Base-by-base conservation (phyloP, 2,888 invertebrate species). In the Heterodera filipjevi region DNA sequence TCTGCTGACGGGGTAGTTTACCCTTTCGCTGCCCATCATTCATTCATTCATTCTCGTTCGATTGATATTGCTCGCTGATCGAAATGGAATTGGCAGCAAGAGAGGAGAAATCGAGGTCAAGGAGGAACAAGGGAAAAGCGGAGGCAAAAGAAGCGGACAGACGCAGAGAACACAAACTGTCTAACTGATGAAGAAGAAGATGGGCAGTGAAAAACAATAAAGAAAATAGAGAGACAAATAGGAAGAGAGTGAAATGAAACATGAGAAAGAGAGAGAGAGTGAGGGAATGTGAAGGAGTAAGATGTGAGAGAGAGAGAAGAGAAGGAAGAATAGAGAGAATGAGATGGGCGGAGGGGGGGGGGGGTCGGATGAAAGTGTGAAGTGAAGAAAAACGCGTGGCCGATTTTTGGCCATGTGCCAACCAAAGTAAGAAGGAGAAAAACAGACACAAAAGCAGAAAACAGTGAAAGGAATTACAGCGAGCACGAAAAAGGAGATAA, bases 61-160 rank as follows among this genome's bases (percentile, higher is more conserved):
- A 35, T 68, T 35, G 68, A 68, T 68, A 68, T 68, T 32, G n/a
- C 68, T 33, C 68, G 33, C 68, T 68, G 68, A 68, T 68, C 68
- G 68, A 68, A 68, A 30, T 68, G 68, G 68, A 27, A 68, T 16
- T 32, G 68, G 68, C 33, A 68, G 68, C 68, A 35, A 35, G 68
- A 68, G 19, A 35, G 68, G 68, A 32, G 68, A 68, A 35, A 68
- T 33, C 35, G 68, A 27, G 68, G 68, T 68, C 68, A 68, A 68
- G 68, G 68, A 32, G 33, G 35, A 35, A 49, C 16, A 19, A 49
- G 49, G 49, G 49, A 49, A 49, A 49, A 19, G 49, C 16, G 49
- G 39, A 39, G 39, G 39, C 39, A 39, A 27, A n/a, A 27, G 32
- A 27, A 32, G 66, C 66, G 66, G 30, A 66, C 12, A 27, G 66